Evolutionary conservation across 2,797 vertebrate species (phyloP).

Genomic region (Catamblyrhynchus diadema): DNA sequence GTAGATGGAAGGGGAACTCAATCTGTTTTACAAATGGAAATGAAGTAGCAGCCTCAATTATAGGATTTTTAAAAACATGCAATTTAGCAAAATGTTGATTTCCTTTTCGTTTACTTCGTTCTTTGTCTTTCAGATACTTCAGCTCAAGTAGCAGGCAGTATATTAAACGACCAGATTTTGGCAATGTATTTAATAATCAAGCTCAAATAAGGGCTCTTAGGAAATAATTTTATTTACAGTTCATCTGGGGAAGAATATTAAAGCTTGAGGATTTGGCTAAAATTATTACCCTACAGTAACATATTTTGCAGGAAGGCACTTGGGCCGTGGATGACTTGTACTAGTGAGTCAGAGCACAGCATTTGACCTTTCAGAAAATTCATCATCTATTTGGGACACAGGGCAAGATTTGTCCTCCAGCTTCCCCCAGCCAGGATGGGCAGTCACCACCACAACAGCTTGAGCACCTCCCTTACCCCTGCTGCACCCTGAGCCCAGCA

Average conservation of each 20-base stretch:
- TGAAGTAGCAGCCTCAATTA: slow-evolving; percentile 69
- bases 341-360: background rate
- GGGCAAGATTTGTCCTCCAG: background rate
- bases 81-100: slow-evolving; percentile 71
- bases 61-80: slow-evolving; percentile 66
- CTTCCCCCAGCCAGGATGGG: background rate
- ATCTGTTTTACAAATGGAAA: slow-evolving; percentile 72
- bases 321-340: background rate
- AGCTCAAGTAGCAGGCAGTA: slow-evolving; percentile 61
- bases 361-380: background rate
- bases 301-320: slow-evolving; percentile 24
- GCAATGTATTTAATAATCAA: slow-evolving; percentile 68
- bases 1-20: slow-evolving; percentile 63
- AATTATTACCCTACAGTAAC: slow-evolving; percentile 39
- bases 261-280: slow-evolving; percentile 41
- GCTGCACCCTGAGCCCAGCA: background rate
- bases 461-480: background rate
- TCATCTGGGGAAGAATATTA: slow-evolving; percentile 63
- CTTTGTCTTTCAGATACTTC: slow-evolving; percentile 66
- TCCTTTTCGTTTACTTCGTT: slow-evolving; percentile 64
- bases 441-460: background rate
- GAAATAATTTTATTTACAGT: slow-evolving; percentile 71
- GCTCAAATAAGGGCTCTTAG: slow-evolving; percentile 67
- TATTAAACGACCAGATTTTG: slow-evolving; percentile 65
- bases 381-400: background rate